phyloP scores from a whole-genome alignment of 92 coral and sea anemone genomes.

The Heteractis magnifica region DNA sequence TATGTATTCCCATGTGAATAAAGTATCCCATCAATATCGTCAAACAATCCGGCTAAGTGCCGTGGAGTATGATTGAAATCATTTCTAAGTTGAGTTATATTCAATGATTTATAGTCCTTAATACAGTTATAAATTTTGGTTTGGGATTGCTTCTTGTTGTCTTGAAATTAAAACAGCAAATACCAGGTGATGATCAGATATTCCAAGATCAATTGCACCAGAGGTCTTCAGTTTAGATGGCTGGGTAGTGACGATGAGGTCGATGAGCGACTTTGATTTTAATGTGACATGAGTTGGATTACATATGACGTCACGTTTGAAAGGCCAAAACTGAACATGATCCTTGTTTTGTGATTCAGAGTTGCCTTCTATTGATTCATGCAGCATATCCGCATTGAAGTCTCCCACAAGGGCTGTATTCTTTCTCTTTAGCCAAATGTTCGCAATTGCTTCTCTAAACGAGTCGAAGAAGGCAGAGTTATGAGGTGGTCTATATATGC shows the following conservation, averaged over 20 bases:
- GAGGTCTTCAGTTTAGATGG: constrained; percentile 28
- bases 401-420: constrained; percentile 43
- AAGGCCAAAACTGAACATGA: constrained; percentile 20
- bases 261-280: constrained; percentile 24
- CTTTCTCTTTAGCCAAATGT: constrained; percentile 48
- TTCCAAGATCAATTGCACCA: constrained; percentile 36
- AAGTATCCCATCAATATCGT: constrained; percentile 29
- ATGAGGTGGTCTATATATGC: background rate
- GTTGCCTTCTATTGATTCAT: constrained; percentile 2
- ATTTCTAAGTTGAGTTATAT: constrained; percentile 1
- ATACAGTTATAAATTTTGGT: constrained; percentile 27
- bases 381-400: constrained; percentile 30
- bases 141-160: constrained; percentile 20
- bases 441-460: constrained; percentile 28
- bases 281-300: constrained; percentile 33
- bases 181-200: constrained; percentile 36
- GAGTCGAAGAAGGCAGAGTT: constrained; percentile 32
- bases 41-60: constrained; percentile 17
- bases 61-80: constrained; percentile 20
- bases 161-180: constrained; percentile 35
- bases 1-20: constrained; percentile 18
- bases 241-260: constrained; percentile 34
- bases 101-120: constrained; percentile 17
- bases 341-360: constrained; percentile 25
- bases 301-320: constrained; percentile 31